Evolutionary conservation across 2,888 invertebrate genomes (phyloP), one percentile per base, ranked within the genome.

Genomic region (Ischnus inquisitorius): DNA sequence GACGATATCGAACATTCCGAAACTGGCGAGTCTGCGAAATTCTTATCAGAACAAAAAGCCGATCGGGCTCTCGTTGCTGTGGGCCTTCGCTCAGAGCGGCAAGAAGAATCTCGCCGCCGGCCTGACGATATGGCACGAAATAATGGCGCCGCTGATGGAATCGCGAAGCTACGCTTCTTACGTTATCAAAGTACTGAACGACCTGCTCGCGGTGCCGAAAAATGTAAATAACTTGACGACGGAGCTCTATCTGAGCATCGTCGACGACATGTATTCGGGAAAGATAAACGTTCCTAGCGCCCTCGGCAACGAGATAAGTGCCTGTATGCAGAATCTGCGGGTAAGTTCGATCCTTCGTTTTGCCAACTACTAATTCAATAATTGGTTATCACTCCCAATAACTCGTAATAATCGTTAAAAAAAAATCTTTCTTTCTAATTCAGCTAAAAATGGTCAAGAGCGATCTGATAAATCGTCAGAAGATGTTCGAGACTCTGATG

Each of bases 51-150:
- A 97, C 91, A 94, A 97, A 71, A 96, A 96, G 82, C 95, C 95
- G 0, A 96, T 97, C 83, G 97, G 97, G 0, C 93, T 96, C 43
- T 96, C 97, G 0, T 94, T 97, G 57, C 93, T 97, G 0, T 97
- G 97, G 97, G 96, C 96, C 0, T 94, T 97, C n/a, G 96, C 96
- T 0, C 97, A 97, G 90, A 96, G 96, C 10, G 97, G 97, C 0
- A 93, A 94, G 71, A 95, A 94, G 84, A 95, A 97, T 90, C 94
- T 97, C 67, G 93, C 94, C 72, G 95, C 96, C 84, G 97, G 97
- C 28, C 93, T 97, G 65, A 96, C 95, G 94, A 96, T 96, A 14
- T 97, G 97, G 96, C 96, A 96, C 93, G 96, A 97, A 84, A 93
- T 97, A 1, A 97, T 97, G 95, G 93, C 96, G 51, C 96, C 97